A percentile compares a stretch with the other conserved stretches of the same genome.
phyloP scores from a whole-genome alignment of 1,140 invertebrate genomes.

The Papilio dardanus region DNA sequence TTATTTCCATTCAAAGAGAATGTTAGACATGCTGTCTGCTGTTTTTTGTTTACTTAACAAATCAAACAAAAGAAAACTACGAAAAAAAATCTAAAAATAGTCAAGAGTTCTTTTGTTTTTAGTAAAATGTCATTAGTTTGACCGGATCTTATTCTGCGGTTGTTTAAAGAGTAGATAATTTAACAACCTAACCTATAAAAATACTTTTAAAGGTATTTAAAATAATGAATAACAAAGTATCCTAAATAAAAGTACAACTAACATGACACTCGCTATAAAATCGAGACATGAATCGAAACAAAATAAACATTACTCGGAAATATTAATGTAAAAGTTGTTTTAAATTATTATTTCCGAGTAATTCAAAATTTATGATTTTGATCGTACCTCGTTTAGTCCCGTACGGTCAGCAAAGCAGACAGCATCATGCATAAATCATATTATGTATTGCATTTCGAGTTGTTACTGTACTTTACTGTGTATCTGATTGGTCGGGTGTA shows the following conservation, averaged over 20 bases:
- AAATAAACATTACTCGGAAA: too few species aligned
- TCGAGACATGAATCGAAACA: conserved; percentile 3
- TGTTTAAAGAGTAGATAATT: neutral
- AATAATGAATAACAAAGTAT: too few species aligned
- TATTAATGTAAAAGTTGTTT: neutral
- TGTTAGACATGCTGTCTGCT: neutral
- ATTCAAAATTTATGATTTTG: conserved; percentile 33
- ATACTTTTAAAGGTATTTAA: too few species aligned
- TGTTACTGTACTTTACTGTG: neutral
- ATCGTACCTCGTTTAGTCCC: conserved; percentile 26
- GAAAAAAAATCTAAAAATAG: neutral
- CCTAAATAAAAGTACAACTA: neutral
- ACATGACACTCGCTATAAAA: neutral
- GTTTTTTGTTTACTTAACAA: conserved; percentile 9
- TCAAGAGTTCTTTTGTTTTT: neutral
- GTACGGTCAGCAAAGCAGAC: neutral
- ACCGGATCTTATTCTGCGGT: neutral
- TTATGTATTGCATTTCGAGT: neutral
- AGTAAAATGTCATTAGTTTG: neutral
- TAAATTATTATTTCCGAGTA: conserved; percentile 34
- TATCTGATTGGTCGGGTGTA: conserved; percentile 1
- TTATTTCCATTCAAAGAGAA: conserved; percentile 1
- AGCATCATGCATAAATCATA: neutral
- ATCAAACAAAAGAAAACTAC: neutral
- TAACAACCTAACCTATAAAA: too few species aligned